Evolutionary conservation across 2,113 vertebrate species (phyloP), one percentile per base, ranked within the genome.

Genomic region (Entosphenus tridentatus): DNA sequence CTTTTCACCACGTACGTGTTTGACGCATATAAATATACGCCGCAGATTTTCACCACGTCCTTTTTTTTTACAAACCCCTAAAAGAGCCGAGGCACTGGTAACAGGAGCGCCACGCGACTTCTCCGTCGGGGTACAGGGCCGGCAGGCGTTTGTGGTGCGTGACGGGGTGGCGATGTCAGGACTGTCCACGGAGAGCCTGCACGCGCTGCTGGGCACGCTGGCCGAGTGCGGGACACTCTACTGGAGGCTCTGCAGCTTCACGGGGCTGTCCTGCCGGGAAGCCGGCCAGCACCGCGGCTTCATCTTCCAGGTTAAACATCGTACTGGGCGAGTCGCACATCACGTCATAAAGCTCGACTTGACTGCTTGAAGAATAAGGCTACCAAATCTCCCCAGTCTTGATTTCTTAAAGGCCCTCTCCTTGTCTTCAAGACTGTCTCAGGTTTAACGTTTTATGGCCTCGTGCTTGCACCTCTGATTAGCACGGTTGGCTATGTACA

Each of bases 191-290:
- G 90, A 97, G 79, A 86, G 87, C 2, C 77, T 90, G 76, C 82
- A 85, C 67, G 82, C 83, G 74, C 81, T 98, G 10, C 75, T 97
- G 57, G 80, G 78, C 0, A 89, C 93, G 77, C 80, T 95, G 73
- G 88, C 86, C 1, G 87, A 84, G 72, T 88, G 87, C 1, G 89
- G 89, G 70, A 93, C 93, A 2, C 78, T 85, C 68, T 97, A 98
- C 72, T 76, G 83, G 13, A 83, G 92, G 55, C 81, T 98, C 1
- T 95, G 87, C 73, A 81, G 72, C 57, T 98, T 98, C 75, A 87
- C 87, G 18, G 78, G 89, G 75, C 86, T 91, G 73, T 84, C 85
- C 0, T 80, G 80, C 21, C 78, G 79, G 67, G 80, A 80, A 70
- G 73, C 80, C 8, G 75, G 75, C 0, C 78, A 86, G 73, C 83